A percentile compares a stretch with the other conserved stretches of the same genome.
Conservation (phyloP, 2,113 vertebrate species). For the Dipodomys spectabilis region DNA sequence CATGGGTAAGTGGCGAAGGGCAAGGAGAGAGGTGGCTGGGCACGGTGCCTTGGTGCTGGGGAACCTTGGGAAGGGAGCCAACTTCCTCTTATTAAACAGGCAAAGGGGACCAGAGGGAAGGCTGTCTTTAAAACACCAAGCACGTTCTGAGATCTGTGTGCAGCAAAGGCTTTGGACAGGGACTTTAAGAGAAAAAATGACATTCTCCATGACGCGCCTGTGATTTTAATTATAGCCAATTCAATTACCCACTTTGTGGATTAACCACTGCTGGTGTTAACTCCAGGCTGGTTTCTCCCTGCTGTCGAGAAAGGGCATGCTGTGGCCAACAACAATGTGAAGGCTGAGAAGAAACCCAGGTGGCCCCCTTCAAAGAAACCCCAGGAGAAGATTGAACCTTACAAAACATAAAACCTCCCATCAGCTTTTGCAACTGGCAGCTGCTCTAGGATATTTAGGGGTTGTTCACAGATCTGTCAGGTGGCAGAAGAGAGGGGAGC, state of each 20-base stretch:
- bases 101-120: conserved; percentile 64
- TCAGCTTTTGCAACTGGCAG: background rate
- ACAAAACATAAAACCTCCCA: background rate
- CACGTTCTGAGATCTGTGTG: conserved; percentile 66
- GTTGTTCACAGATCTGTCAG: conserved; percentile 12
- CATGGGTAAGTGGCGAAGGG: background rate
- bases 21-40: background rate
- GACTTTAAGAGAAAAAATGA: conserved; percentile 79
- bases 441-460: conserved; percentile 12
- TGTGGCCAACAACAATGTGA: background rate
- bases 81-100: conserved; percentile 60
- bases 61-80: conserved; percentile 61
- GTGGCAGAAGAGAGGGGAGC: background rate
- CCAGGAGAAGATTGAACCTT: conserved; percentile 5
- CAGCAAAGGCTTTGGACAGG: conserved; percentile 59
- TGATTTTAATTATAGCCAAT: conserved; percentile 78
- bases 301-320: background rate
- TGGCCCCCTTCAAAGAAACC: conserved; percentile 3
- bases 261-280: conserved; percentile 68
- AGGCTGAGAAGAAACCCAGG: conserved; percentile 32
- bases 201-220: conserved; percentile 71
- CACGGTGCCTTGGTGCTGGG: background rate
- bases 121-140: conserved; percentile 70
- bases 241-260: conserved; percentile 77
- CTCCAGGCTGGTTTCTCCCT: conserved; percentile 51